Percentiles rank a stretch among this genome's conserved stretches.
These are phyloP conservation scores for Ophthalmolycus amberensis DNA, from an alignment of 2,113 vertebrate genomes.

Conservation along the genomic window DNA sequence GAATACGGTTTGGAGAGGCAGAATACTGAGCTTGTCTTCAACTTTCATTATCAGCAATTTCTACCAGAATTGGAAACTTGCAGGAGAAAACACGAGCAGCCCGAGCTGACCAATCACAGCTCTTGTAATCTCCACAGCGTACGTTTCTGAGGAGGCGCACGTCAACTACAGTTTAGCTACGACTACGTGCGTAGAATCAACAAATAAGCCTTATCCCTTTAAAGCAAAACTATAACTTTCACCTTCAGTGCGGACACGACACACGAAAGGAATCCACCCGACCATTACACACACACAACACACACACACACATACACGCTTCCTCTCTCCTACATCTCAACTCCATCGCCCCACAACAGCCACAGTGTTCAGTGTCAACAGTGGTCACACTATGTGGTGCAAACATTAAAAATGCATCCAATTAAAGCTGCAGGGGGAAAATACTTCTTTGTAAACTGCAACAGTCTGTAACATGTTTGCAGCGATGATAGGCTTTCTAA, in stretches of 20 bases:
- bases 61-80: not conserved
- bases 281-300: slow-evolving; percentile 16
- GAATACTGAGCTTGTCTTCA: not conserved
- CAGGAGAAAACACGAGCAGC: not conserved
- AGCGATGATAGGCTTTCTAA: slow-evolving; percentile 68
- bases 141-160: not conserved
- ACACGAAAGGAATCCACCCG: slow-evolving; percentile 11
- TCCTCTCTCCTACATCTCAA: slow-evolving; percentile 31
- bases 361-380: slow-evolving; percentile 66
- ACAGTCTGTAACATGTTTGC: slow-evolving; percentile 69
- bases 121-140: not conserved
- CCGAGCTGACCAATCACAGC: not conserved
- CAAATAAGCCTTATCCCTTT: not conserved
- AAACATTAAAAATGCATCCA: slow-evolving; percentile 67
- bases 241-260: slow-evolving; percentile 8
- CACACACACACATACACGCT: not conserved
- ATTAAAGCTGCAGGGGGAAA: slow-evolving; percentile 63
- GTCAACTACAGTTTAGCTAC: not conserved
- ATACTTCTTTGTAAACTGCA: slow-evolving; percentile 54
- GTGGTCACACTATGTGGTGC: slow-evolving; percentile 51
- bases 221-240: slow-evolving; percentile 11
- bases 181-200: not conserved
- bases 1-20: not conserved
- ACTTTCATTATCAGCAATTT: not conserved
- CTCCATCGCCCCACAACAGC: slow-evolving; percentile 55